A percentile compares a stretch with the other conserved stretches of the same genome.
Evolutionary conservation across 2,888 invertebrate genomes (phyloP).

Genomic region (Tortricodes alternella): DNA sequence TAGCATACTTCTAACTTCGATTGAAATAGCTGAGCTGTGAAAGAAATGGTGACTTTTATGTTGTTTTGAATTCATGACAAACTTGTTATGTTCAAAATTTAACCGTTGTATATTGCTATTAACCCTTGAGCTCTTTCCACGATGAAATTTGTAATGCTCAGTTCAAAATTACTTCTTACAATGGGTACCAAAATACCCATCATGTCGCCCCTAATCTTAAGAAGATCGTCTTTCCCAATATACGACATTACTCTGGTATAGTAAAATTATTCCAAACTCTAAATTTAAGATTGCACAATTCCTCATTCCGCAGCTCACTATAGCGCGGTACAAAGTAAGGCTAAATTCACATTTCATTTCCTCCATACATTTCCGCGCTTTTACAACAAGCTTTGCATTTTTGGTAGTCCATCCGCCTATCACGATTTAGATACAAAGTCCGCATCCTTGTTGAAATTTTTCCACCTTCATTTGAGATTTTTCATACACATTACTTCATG

Average conservation of each 20-base stretch:
- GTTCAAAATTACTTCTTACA: no score
- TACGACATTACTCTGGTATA: no score
- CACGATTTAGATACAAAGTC: constrained; percentile 12
- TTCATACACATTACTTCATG: no score
- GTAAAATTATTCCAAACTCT: not conserved
- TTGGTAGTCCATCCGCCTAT: constrained; percentile 10
- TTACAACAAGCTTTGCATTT: constrained; percentile 15
- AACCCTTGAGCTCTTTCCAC: no score
- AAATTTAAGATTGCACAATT: not conserved
- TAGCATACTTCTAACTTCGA: constrained; percentile 10
- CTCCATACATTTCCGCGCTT: not conserved
- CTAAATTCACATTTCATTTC: constrained; percentile 1
- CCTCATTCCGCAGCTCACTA: not conserved
- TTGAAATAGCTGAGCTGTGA: constrained; percentile 14
- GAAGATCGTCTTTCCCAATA: no score
- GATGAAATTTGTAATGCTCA: not conserved
- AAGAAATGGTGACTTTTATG: not conserved
- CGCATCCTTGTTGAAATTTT: constrained; percentile 4
- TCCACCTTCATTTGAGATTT: not conserved
- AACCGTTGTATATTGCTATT: no score
- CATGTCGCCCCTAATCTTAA: no score
- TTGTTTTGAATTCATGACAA: not conserved
- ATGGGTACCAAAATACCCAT: no score
- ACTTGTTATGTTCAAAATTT: not conserved
- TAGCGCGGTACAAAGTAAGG: not conserved